Conservation (phyloP, 2,797 vertebrate species). For the Ispidina picta region DNA sequence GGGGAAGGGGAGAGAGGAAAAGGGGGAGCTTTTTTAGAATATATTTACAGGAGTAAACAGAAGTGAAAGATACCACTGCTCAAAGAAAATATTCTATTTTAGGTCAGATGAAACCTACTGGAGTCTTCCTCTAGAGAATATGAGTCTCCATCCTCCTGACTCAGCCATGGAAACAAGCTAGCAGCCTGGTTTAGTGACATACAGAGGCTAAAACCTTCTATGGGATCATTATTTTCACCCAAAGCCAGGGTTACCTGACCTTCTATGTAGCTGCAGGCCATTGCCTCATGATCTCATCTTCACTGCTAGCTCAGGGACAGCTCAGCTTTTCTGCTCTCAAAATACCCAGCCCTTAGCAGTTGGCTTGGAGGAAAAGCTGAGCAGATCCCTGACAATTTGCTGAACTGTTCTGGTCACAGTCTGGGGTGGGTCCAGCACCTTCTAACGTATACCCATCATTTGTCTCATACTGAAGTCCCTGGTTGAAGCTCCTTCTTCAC, state of each 20-base stretch:
- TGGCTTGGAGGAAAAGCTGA: not conserved
- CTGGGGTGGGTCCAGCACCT: not conserved
- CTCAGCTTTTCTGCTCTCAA: not conserved
- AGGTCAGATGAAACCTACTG: not conserved
- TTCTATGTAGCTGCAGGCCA: not conserved
- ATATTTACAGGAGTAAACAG: not conserved
- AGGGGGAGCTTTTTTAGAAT: not conserved
- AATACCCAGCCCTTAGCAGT: not conserved
- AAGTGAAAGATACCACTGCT: not conserved
- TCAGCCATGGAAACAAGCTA: not conserved
- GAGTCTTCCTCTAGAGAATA: not conserved
- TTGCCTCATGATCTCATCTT: not conserved
- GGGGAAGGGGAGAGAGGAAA: not conserved
- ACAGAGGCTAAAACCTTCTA: not conserved
- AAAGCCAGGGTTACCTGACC: not conserved
- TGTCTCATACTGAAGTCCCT: not conserved
- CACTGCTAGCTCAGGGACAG: not conserved
- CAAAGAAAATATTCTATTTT: not conserved
- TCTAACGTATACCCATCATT: not conserved
- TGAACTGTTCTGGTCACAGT: not conserved
- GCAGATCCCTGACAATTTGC: not conserved
- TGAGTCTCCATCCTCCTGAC: not conserved
- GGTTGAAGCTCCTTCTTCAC: not conserved
- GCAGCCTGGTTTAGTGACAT: not conserved
- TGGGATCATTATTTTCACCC: not conserved